These are phyloP conservation scores for Campaea margaritaria DNA, from an alignment of 2,888 invertebrate species.

Conservation along the genomic window DNA sequence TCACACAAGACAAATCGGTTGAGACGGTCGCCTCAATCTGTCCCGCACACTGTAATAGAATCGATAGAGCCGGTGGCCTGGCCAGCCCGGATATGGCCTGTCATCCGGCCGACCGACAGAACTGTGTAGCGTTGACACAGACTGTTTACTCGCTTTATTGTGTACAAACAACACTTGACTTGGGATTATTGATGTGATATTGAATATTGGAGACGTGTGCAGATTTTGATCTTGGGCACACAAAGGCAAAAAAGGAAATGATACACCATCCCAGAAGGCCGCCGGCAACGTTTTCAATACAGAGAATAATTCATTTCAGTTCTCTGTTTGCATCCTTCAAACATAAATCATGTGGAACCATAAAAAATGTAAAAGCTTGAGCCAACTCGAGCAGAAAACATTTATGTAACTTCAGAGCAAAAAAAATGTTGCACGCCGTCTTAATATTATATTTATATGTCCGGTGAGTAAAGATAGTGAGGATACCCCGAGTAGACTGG, in stretches of 20 bases:
- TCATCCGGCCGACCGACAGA: constrained; percentile 72
- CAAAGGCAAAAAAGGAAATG: not conserved
- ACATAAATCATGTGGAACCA: too few species aligned
- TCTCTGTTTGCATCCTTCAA: too few species aligned
- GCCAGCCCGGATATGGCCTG: constrained; percentile 77
- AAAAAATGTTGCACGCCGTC: too few species aligned
- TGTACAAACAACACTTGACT: constrained; percentile 66
- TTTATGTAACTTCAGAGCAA: too few species aligned
- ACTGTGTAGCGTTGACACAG: constrained; percentile 63
- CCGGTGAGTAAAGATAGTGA: too few species aligned
- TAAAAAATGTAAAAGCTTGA: too few species aligned
- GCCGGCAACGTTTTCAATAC: not conserved
- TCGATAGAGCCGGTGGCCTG: constrained; percentile 66
- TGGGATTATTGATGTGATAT: constrained; percentile 48
- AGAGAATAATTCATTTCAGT: not conserved
- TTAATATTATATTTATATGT: too few species aligned
- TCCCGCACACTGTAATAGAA: constrained; percentile 76
- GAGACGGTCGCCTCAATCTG: constrained; percentile 68
- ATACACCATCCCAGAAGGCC: too few species aligned
- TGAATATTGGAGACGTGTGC: constrained; percentile 40
- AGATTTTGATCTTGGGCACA: constrained; percentile 12
- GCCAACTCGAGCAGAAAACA: not conserved
- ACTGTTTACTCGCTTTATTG: constrained; percentile 67
- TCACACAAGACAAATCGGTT: constrained; percentile 52
- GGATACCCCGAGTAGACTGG: too few species aligned